These are phyloP conservation scores for Sebastes minor DNA, from an alignment of 2,797 vertebrate genomes.

Conservation along the genomic window DNA sequence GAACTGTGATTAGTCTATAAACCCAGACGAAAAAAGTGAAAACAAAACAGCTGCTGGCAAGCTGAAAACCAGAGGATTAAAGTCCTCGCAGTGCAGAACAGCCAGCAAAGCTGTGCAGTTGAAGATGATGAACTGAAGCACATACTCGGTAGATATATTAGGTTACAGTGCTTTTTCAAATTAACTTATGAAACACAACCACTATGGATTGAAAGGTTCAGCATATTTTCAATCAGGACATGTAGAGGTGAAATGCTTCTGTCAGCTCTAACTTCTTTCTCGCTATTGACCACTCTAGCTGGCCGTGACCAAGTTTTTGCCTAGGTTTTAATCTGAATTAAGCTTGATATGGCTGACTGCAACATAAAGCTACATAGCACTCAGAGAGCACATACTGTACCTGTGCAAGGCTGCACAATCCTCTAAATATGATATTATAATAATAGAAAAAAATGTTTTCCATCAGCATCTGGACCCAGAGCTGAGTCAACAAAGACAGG, in stretches of 20 bases:
- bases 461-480: background rate
- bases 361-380: background rate
- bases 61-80: conserved; percentile 30
- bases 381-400: background rate
- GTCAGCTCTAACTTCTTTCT: conserved; percentile 23
- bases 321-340: conserved; percentile 17
- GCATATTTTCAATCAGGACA: conserved; percentile 24
- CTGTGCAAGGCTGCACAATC: background rate
- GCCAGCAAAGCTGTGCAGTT: conserved; percentile 4
- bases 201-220: conserved; percentile 7
- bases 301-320: conserved; percentile 2
- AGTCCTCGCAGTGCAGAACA: conserved; percentile 13
- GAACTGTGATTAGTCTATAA: conserved; percentile 20
- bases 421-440: background rate
- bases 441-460: background rate
- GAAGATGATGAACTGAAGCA: background rate
- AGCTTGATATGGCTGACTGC: background rate
- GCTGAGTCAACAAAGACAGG: background rate
- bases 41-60: conserved; percentile 18
- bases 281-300: background rate
- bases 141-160: conserved; percentile 4
- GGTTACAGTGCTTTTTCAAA: conserved; percentile 21
- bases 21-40: background rate
- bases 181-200: conserved; percentile 38
- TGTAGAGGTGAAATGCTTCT: conserved; percentile 19